These are phyloP conservation scores for Paracanthobrama guichenoti DNA, from an alignment of 2,113 vertebrate species.

Conservation along the genomic window DNA sequence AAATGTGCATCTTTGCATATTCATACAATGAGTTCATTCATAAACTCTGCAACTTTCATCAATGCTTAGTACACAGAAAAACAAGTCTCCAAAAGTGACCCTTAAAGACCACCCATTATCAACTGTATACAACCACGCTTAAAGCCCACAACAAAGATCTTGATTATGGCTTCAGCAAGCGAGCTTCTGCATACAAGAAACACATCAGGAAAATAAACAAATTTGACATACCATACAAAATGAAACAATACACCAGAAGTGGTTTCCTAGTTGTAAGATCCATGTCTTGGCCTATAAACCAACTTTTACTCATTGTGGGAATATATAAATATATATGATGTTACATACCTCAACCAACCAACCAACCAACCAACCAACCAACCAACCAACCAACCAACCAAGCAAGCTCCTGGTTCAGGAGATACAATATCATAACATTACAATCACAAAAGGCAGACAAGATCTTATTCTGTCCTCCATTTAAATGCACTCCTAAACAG, in stretches of 20 bases:
- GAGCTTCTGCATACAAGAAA: constrained; percentile 63
- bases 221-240: constrained; percentile 17
- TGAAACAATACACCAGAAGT: constrained; percentile 64
- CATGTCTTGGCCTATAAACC: constrained; percentile 23
- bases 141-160: constrained; percentile 21
- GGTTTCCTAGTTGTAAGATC: constrained; percentile 52
- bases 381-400: too few species aligned
- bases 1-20: constrained; percentile 31
- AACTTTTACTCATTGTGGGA: not conserved
- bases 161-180: constrained; percentile 54
- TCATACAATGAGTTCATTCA: constrained; percentile 12
- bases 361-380: too few species aligned
- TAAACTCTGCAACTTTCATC: not conserved
- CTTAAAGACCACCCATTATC: not conserved
- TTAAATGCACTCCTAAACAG: not conserved
- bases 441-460: constrained; percentile 22
- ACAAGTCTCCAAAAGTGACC: constrained; percentile 4
- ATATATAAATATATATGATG: not conserved
- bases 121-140: not conserved
- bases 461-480: constrained; percentile 35
- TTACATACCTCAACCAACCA: too few species aligned
- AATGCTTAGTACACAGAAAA: constrained; percentile 8
- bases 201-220: constrained; percentile 52
- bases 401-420: not conserved
- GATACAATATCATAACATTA: not conserved